A percentile compares a stretch with the other conserved stretches of the same genome.
These are phyloP conservation scores for Syngnathus scovelli DNA, from an alignment of 2,113 vertebrate genomes.

Conservation along the genomic window DNA sequence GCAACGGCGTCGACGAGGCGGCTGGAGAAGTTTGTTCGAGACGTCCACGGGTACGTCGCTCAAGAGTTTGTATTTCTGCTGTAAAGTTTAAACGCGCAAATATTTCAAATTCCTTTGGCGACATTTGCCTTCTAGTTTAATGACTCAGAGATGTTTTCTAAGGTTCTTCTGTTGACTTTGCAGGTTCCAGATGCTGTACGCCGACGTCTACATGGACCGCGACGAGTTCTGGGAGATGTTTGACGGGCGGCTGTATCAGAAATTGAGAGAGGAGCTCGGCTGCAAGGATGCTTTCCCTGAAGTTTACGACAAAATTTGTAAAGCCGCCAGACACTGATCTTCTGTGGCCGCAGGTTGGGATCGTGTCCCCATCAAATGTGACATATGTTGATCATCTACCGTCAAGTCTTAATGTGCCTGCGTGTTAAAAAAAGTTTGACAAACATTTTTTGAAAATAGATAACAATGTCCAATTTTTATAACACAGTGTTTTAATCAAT, in stretches of 20 bases:
- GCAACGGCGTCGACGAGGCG: conserved; percentile 84
- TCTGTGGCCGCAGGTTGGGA: not conserved
- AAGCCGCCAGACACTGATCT: conserved; percentile 88
- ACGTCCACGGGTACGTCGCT: conserved; percentile 85
- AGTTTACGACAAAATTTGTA: conserved; percentile 97
- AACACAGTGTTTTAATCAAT: not conserved
- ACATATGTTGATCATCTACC: not conserved
- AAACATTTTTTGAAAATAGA: not conserved
- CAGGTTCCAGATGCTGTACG: conserved; percentile 99
- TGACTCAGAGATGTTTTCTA: no score
- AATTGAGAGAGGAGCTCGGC: conserved; percentile 80
- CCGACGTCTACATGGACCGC: conserved; percentile 93
- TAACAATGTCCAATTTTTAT: not conserved
- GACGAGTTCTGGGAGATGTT: conserved; percentile 99
- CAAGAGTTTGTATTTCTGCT: no score
- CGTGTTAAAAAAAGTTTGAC: not conserved
- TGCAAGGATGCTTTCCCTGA: conserved; percentile 93
- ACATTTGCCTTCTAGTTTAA: no score
- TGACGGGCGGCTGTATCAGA: conserved; percentile 87
- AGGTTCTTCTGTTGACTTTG: not conserved
- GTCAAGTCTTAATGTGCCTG: not conserved
- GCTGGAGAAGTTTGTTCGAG: conserved; percentile 92
- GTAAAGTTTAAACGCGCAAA: no score
- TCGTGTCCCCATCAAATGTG: not conserved
- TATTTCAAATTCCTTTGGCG: no score